Evolutionary conservation across 2,797 vertebrate genomes (phyloP).

Genomic region (Echiichthys vipera): DNA sequence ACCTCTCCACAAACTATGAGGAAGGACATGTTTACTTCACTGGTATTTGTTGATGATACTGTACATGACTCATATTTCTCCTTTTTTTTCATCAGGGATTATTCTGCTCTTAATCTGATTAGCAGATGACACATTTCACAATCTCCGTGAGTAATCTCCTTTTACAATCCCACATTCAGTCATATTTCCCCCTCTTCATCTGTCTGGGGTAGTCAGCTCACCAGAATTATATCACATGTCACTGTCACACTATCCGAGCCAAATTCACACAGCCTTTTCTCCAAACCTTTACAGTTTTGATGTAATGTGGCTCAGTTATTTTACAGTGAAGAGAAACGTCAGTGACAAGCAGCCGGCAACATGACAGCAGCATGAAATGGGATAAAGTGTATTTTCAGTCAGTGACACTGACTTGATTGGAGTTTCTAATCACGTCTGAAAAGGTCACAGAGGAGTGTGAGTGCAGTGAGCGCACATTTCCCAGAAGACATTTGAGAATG

Average conservation of each 20-base stretch:
- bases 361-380: constrained; percentile 70
- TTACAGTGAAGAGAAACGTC: constrained; percentile 43
- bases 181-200: constrained; percentile 46
- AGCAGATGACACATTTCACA: constrained; percentile 71
- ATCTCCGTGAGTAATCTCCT: constrained; percentile 70
- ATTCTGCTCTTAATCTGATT: constrained; percentile 72
- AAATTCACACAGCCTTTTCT: constrained; percentile 31
- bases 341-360: constrained; percentile 45
- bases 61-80: constrained; percentile 26
- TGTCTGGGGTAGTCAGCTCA: constrained; percentile 48
- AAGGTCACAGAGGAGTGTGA: constrained; percentile 67
- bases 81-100: constrained; percentile 50
- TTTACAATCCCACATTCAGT: constrained; percentile 44
- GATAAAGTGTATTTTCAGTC: constrained; percentile 50
- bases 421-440: constrained; percentile 72
- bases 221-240: constrained; percentile 58
- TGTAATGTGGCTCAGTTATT: constrained; percentile 38
- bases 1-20: constrained; percentile 2
- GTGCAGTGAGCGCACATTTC: constrained; percentile 20
- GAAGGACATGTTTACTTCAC: constrained; percentile 37
- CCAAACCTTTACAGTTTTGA: constrained; percentile 35
- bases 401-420: constrained; percentile 63
- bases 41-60: constrained; percentile 35
- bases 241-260: constrained; percentile 44
- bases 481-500: constrained; percentile 60